These are phyloP conservation scores for Odontothrips loti DNA, from an alignment of 2,888 invertebrate species.

Conservation along the genomic window DNA sequence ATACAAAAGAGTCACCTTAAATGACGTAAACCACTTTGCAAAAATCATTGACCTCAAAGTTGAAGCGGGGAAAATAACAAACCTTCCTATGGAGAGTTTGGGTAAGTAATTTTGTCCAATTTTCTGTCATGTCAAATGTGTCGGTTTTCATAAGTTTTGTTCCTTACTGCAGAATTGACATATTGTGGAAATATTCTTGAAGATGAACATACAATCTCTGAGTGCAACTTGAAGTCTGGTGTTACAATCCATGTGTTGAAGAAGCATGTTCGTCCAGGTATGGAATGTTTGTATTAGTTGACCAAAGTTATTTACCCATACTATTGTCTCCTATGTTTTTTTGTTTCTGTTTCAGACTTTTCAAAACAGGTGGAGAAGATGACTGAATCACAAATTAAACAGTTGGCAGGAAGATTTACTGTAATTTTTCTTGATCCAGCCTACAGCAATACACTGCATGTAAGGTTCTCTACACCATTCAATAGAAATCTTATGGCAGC, in stretches of 20 bases:
- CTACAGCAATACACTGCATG: slow-evolving; percentile 64
- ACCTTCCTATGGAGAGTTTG: neutral
- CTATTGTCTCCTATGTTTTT: too few species aligned
- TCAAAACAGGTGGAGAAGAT: slow-evolving; percentile 50
- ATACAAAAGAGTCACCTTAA: neutral
- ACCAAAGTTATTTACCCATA: neutral
- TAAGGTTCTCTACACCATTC: slow-evolving; percentile 42
- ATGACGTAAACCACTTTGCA: neutral
- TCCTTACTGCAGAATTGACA: slow-evolving; percentile 54
- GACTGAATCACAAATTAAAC: slow-evolving; percentile 58
- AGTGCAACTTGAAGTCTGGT: slow-evolving; percentile 57
- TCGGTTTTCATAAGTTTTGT: neutral
- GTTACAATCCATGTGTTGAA: slow-evolving; percentile 55
- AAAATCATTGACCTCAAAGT: slow-evolving; percentile 6
- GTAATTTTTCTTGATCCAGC: slow-evolving; percentile 58
- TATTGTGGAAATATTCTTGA: slow-evolving; percentile 68
- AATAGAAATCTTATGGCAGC: slow-evolving; percentile 10
- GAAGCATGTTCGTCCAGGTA: slow-evolving; percentile 43
- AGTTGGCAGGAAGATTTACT: slow-evolving; percentile 59
- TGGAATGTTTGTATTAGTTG: neutral
- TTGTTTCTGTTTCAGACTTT: slow-evolving; percentile 39
- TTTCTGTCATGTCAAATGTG: neutral
- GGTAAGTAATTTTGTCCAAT: neutral
- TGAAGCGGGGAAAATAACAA: neutral
- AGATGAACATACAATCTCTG: slow-evolving; percentile 57